These are phyloP conservation scores for Rhagium mordax DNA, from an alignment of 2,888 invertebrate genomes.

Conservation along the genomic window DNA sequence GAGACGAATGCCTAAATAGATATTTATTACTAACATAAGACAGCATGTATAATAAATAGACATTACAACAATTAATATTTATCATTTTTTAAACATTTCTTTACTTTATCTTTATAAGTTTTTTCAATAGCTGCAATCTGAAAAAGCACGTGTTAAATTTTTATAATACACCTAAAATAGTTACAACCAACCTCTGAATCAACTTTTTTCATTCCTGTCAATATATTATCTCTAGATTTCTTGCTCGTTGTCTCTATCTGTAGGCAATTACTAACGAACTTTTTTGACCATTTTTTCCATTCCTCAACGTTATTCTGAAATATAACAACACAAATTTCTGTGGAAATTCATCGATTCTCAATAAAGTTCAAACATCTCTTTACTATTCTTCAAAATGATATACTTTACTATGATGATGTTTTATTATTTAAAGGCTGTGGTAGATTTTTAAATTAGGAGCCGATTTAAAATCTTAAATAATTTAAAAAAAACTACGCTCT, in stretches of 20 bases:
- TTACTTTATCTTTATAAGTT: conserved; percentile 37
- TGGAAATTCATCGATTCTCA: no score
- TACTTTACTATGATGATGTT: no score
- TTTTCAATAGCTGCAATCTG: conserved; percentile 41
- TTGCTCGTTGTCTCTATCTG: conserved; percentile 55
- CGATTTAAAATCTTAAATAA: no score
- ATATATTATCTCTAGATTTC: conserved; percentile 48
- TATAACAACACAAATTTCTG: no score
- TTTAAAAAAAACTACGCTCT: no score
- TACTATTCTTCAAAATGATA: no score
- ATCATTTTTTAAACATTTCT: no score
- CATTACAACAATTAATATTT: no score
- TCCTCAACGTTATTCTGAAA: conserved; percentile 50
- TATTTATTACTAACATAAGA: background rate
- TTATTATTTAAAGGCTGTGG: no score
- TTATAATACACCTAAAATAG: background rate
- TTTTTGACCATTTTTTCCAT: conserved; percentile 52
- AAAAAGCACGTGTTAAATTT: conserved; percentile 13
- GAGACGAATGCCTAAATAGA: no score
- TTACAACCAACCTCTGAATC: conserved; percentile 52
- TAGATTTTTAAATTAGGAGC: no score
- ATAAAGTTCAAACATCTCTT: no score
- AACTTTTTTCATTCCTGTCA: conserved; percentile 47
- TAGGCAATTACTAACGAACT: conserved; percentile 52
- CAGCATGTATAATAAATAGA: background rate